Percentiles rank a stretch among this genome's conserved stretches.
Conservation (phyloP, 2,888 invertebrate species). For the Epicampocera succincta region DNA sequence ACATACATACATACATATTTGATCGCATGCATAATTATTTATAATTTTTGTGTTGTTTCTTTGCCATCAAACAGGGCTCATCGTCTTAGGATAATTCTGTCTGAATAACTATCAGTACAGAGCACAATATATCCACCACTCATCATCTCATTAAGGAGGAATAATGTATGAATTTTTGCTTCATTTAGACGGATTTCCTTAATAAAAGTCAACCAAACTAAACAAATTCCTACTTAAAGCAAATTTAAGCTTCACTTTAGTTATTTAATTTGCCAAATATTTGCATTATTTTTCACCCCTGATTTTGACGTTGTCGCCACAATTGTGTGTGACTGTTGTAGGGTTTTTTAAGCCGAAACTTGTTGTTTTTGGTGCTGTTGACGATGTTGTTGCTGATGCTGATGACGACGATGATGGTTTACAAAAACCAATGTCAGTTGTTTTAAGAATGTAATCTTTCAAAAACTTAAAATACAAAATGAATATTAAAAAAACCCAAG, state of each 20-base stretch:
- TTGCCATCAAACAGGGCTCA: conserved; percentile 15
- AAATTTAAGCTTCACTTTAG: conserved; percentile 65
- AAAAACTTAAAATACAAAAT: conserved; percentile 69
- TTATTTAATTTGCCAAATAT: conserved; percentile 70
- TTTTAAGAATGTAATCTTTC: conserved; percentile 73
- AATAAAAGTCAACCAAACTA: conserved; percentile 13
- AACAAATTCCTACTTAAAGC: conserved; percentile 52
- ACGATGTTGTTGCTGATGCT: not conserved
- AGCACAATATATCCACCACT: conserved; percentile 31
- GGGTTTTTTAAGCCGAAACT: not conserved
- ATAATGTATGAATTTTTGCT: conserved; percentile 3
- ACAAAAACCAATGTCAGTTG: conserved; percentile 68
- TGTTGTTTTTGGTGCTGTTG: conserved; percentile 7
- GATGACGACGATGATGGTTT: conserved; percentile 32
- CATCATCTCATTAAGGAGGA: conserved; percentile 64
- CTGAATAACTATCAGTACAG: conserved; percentile 35
- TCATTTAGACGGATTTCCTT: not conserved
- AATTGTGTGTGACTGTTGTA: conserved; percentile 20
- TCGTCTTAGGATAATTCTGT: conserved; percentile 31
- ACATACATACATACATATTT: not conserved
- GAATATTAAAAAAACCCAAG: conserved; percentile 32
- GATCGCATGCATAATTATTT: conserved; percentile 8
- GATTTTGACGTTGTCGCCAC: conserved; percentile 21
- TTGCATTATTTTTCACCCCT: conserved; percentile 48
- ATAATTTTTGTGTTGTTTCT: conserved; percentile 2